These are phyloP conservation scores for Blennius ocellaris DNA, from an alignment of 2,113 vertebrate species.

Conservation along the genomic window DNA sequence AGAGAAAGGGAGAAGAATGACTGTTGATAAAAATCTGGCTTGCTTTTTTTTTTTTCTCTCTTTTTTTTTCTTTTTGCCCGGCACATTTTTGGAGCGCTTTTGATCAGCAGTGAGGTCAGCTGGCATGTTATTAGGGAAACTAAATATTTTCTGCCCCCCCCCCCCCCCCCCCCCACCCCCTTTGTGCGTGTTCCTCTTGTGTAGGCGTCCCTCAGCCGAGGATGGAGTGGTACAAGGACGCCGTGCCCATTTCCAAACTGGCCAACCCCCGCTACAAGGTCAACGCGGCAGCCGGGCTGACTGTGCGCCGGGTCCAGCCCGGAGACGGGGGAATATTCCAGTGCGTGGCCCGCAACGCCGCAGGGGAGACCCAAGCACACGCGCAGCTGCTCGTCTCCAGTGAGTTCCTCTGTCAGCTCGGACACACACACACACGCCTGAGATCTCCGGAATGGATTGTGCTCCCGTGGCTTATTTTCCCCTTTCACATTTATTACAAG, in stretches of 20 bases:
- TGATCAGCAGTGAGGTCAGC: conserved; percentile 43
- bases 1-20: conserved; percentile 38
- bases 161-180: too few relatives aligned
- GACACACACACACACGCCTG: too few relatives aligned
- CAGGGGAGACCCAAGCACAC: conserved; percentile 88
- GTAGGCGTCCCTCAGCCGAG: conserved; percentile 89
- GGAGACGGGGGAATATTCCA: conserved; percentile 95
- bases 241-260: conserved; percentile 84
- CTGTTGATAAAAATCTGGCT: conserved; percentile 17
- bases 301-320: conserved; percentile 85
- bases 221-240: conserved; percentile 93
- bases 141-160: neutral
- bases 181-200: conserved; percentile 3
- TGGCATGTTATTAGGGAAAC: conserved; percentile 36
- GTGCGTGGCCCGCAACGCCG: conserved; percentile 90
- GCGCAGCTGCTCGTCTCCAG: conserved; percentile 92
- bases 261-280: conserved; percentile 90
- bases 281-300: conserved; percentile 83
- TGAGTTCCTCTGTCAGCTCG: conserved; percentile 79
- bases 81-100: conserved; percentile 31
- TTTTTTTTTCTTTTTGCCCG: too few relatives aligned
- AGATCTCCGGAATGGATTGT: too few relatives aligned
- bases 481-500: neutral
- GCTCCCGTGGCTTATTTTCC: neutral
- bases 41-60: too few relatives aligned